A percentile compares a stretch with the other conserved stretches of the same genome.
Evolutionary conservation across 2,888 invertebrate genomes (phyloP).

Genomic region (Copidosoma aretas): DNA sequence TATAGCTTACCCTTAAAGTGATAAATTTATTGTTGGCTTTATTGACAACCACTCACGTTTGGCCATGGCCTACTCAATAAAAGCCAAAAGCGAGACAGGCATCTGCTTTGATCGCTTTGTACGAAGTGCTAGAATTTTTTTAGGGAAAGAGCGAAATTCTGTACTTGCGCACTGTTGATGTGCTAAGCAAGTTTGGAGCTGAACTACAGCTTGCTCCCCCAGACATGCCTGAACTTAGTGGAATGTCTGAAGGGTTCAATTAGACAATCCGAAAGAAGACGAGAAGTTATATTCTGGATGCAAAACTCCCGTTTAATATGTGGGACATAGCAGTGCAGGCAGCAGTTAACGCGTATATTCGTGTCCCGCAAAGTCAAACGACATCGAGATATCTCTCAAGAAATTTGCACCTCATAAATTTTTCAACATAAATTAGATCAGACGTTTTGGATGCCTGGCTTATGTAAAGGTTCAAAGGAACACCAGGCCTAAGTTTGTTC

Average conservation of each 20-base stretch:
- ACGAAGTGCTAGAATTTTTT: constrained; percentile 40
- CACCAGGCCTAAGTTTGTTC: background rate
- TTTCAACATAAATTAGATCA: constrained; percentile 30
- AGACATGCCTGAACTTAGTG: constrained; percentile 40
- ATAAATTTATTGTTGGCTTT: constrained; percentile 40
- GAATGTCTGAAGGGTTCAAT: constrained; percentile 38
- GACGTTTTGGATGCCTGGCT: constrained; percentile 22
- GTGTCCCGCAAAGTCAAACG: too few species aligned
- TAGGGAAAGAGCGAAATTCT: constrained; percentile 42
- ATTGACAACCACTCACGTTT: constrained; percentile 43
- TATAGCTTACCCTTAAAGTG: constrained; percentile 32
- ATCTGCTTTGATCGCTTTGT: constrained; percentile 36
- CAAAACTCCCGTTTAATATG: constrained; percentile 38
- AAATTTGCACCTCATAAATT: constrained; percentile 28
- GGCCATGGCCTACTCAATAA: constrained; percentile 42
- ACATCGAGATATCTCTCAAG: constrained; percentile 23
- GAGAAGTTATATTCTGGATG: constrained; percentile 14
- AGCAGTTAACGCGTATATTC: constrained; percentile 38
- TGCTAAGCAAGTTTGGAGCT: constrained; percentile 36
- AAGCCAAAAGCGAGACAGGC: constrained; percentile 37
- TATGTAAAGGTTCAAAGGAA: background rate
- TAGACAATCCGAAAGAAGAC: constrained; percentile 40
- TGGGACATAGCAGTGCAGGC: constrained; percentile 36
- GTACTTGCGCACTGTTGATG: constrained; percentile 40
- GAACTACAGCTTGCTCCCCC: constrained; percentile 32